Evolutionary conservation across 2,888 invertebrate genomes (phyloP), one percentile per base, ranked within the genome.

Genomic region (Hemaris fuciformis): DNA sequence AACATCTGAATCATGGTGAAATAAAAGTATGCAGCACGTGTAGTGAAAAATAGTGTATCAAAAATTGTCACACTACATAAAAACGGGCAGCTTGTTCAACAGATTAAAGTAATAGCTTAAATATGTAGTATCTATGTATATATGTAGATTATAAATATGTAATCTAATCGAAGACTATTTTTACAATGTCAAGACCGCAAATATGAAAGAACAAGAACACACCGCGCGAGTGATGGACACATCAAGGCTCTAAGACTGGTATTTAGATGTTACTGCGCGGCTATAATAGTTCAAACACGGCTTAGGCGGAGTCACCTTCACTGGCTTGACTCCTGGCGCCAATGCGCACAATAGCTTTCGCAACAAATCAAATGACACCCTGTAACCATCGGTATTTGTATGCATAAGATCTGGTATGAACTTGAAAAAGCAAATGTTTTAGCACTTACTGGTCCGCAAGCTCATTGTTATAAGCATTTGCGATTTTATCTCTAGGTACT

Each of bases 191-290:
- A 53, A 53, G 53, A 53, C 27, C 10, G 18, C 63, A 64, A 64
- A 70, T 66, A 73, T 67, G 68, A 69, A 69, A 74, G 74, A 68
- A 73, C 66, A 74, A 77, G 76, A 76, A 77, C 75, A 73, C 77
- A 80, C 82, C 73, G 72, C 67, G 72, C 43, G 63, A 68, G 66
- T 83, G 83, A 84, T 76, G 77, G 87, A 87, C 87, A 81, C 69
- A 66, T 87, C 84, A 89, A 88, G 89, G 89, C 75, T 41, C 58
- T 56, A 57, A 61, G 59, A 45, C 56, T 64, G 67, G 59, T 66
- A 64, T 61, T 59, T 60, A 43, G 61, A 65, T 62, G 46, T 62
- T 66, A 60, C 63, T 42, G 45, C 23, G 27, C 27, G 53, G 22
- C 6, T 59, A 59, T 48, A 57, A 15, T 13, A 60, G 57, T 45